Base-by-base conservation (phyloP, 2,888 invertebrate genomes). In the Protodeltote pygarga region DNA sequence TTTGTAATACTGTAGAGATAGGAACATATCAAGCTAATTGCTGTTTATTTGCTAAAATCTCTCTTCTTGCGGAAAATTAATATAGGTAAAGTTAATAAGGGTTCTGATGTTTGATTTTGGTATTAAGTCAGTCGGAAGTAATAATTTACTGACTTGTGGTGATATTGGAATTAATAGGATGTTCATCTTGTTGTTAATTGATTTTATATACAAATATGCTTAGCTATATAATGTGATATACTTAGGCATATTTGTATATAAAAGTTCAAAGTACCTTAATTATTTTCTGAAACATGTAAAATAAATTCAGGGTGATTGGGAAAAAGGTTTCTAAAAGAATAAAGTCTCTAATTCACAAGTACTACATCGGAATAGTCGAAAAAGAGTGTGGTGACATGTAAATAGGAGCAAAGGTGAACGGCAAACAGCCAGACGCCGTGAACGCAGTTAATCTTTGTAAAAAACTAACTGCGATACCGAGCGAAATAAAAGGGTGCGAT, bases 11-110 rank as follows among this genome's bases (percentile, higher is more conserved):
- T 33, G 34, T 45, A 31, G 27, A 32, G 42, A 59, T 39, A 47
- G 41, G 39, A 29, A 40, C 33, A 53, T 41, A 50, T 39, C 29
- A 9, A 34, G 25, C 21, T 61, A 61, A 68, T 67, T 58, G 48
- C 46, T 67, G 59, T 62, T 61, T 73, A 68, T 67, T 66, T 66
- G 55, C 38, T 59, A 48, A 55, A 49, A 63, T 47, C 42, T 37
- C 32, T 34, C 17, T 37, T 58, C 15, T 17, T 35, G 45, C 27
- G 49, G 54, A 55, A 63, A 68, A 60, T 73, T 55, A 65, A 60
- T 60, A 57, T 38, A 35, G 45, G 35, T 29, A 51, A 64, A 37
- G 53, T 45, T 54, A 52, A 53, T 65, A 60, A 39, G 41, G 13
- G 6, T 41, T 44, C 38, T 14, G 29, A 23, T 13, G 24, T 52